Base-by-base conservation (phyloP, 2,797 vertebrate genomes). In the Helarctos malayanus region DNA sequence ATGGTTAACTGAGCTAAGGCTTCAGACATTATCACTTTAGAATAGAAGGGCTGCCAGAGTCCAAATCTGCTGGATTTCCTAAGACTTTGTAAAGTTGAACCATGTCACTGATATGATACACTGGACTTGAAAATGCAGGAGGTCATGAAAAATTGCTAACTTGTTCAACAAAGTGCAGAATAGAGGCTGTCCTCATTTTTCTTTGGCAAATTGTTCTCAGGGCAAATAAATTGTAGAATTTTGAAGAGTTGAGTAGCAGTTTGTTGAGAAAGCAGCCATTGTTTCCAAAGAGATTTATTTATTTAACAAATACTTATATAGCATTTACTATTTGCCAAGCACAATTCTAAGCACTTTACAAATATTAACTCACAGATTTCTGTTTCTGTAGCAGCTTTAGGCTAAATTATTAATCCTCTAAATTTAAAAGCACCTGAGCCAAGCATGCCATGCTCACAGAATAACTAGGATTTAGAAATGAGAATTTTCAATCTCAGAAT, bases 311-410 rank as follows among this genome's bases (percentile, higher is more conserved):
- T 41, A 94, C 12, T 45, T 94, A 84, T 19, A 75, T 35, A 49
- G 27, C 38, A 94, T 81, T 97, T 96, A 35, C 59, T 95, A 68
- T 92, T 95, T 97, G 41, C 65, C 85, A 91, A 78, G 32, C n/a
- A 84, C 4, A 78, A 32, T 76, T 92, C 78, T 88, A 83, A 84
- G 71, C 14, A 76, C 85, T 97, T 96, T 79, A 78, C 29, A 97
- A 96, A 92, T 80, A 91, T 85, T 88, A 94, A 80, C 89, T 92
- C 63, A 54, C 14, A 81, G 47, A 56, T 78, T 92, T 89, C 84
- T 90, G 38, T 84, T 63, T 95, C 25, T 49, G 54, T 61, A 85
- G 32, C 54, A 93, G 69, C 93, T 86, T 86, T 52, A 54, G 13
- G 18, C 32, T 73, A 75, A 94, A 69, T 76, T 85, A 85, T 76